A percentile compares a stretch with the other conserved stretches of the same genome.
phyloP scores from a whole-genome alignment of 2,113 vertebrate genomes.

The Corynorhinus townsendii region DNA sequence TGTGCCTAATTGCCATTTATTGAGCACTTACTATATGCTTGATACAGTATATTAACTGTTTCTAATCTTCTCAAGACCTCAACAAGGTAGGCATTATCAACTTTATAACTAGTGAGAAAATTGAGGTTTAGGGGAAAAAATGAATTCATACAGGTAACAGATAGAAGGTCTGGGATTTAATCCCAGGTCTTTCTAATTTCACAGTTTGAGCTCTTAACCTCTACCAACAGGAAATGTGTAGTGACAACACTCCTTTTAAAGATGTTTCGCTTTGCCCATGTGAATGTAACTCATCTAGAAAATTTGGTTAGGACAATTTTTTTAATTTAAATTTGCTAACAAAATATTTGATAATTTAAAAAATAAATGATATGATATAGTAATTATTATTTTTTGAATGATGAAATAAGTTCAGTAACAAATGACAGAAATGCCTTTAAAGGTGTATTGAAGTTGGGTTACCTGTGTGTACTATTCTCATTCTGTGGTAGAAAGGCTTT shows the following conservation, averaged over 20 bases:
- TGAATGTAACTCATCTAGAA: background rate
- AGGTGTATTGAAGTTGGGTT: background rate
- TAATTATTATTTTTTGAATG: background rate
- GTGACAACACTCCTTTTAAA: background rate
- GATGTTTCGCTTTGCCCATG: background rate
- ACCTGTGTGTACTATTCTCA: background rate
- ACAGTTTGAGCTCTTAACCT: background rate
- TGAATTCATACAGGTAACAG: background rate
- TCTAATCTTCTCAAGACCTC: background rate
- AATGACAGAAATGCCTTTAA: background rate
- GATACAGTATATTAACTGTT: background rate
- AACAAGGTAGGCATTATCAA: background rate
- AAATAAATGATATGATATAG: background rate
- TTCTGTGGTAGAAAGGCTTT: background rate
- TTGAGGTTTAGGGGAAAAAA: background rate
- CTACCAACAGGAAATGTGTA: background rate
- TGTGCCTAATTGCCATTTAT: background rate
- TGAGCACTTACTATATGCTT: background rate
- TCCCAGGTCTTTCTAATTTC: background rate
- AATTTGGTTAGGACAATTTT: background rate
- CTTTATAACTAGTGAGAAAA: background rate
- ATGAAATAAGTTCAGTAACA: constrained; percentile 31
- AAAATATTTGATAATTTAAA: background rate
- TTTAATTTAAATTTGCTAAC: background rate
- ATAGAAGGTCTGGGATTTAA: background rate